Evolutionary conservation across 1,140 invertebrate species (phyloP).

Genomic region (Manduca sexta): DNA sequence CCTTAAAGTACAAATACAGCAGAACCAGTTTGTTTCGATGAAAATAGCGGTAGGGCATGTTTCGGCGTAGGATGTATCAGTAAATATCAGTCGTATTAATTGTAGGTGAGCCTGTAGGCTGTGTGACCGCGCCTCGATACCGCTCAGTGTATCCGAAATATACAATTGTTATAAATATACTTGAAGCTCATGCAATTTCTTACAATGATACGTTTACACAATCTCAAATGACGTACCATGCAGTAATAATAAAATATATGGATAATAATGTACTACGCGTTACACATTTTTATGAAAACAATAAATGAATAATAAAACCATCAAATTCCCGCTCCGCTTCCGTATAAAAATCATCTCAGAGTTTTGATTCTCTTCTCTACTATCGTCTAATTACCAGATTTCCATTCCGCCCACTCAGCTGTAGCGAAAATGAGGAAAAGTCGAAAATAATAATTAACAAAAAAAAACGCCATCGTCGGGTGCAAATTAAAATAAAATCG

Average conservation of each 20-base stretch:
- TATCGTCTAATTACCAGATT: constrained; percentile 4
- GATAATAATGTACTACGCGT: constrained; percentile 44
- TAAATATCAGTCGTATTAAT: too few species aligned
- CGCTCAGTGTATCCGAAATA: constrained; percentile 5
- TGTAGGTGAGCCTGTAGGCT: too few species aligned
- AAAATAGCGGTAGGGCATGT: too few species aligned
- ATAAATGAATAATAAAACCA: constrained; percentile 72
- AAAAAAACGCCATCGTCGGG: constrained; percentile 40
- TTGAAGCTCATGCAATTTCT: constrained; percentile 53
- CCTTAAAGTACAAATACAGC: too few species aligned
- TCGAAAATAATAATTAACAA: constrained; percentile 35
- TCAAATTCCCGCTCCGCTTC: constrained; percentile 33
- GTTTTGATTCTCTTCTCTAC: not conserved
- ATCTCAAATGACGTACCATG: constrained; percentile 49
- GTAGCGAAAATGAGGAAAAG: constrained; percentile 26
- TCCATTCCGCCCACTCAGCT: constrained; percentile 3
- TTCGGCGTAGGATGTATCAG: too few species aligned
- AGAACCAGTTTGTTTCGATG: too few species aligned
- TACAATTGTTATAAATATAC: constrained; percentile 13
- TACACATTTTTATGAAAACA: constrained; percentile 60
- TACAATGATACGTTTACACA: constrained; percentile 37
- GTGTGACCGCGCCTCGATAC: too few species aligned
- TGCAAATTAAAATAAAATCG: constrained; percentile 38
- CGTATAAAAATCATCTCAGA: constrained; percentile 42
- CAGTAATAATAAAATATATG: constrained; percentile 53